Percentiles rank a stretch among this genome's conserved stretches.
phyloP scores from a whole-genome alignment of 2,797 vertebrate species.

The Ctenochaetus hawaiiensis region DNA sequence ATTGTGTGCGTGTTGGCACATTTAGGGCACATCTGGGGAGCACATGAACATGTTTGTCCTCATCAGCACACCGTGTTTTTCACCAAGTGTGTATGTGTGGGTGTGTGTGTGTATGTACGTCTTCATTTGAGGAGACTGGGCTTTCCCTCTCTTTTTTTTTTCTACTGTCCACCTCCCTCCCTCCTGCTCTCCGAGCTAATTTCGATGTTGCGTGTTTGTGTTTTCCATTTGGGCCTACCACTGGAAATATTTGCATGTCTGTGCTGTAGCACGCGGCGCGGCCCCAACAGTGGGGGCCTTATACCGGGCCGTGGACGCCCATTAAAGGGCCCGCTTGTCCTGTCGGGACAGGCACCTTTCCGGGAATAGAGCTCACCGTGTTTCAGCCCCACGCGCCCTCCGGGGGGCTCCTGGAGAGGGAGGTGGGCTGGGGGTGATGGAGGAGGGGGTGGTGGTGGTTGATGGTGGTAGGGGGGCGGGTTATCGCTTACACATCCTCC shows the following conservation, averaged over 20 bases:
- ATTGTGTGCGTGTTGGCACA: constrained; percentile 59
- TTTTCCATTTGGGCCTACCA: constrained; percentile 88
- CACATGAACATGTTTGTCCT: constrained; percentile 79
- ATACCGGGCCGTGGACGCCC: constrained; percentile 80
- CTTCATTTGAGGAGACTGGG: constrained; percentile 74
- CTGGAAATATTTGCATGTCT: constrained; percentile 90
- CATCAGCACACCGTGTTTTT: constrained; percentile 74
- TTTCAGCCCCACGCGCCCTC: constrained; percentile 73
- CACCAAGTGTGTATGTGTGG: constrained; percentile 56
- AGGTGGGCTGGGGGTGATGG: constrained; percentile 48
- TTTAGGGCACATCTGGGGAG: constrained; percentile 77
- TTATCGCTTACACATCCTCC: constrained; percentile 82
- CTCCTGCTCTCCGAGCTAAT: constrained; percentile 80
- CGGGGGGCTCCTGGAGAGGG: constrained; percentile 69
- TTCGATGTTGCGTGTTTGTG: constrained; percentile 88
- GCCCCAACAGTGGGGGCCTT: constrained; percentile 87
- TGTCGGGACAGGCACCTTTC: constrained; percentile 84
- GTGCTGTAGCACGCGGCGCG: constrained; percentile 80
- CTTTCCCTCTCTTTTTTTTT: constrained; percentile 77
- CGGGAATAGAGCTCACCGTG: constrained; percentile 86
- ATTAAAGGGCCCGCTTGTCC: constrained; percentile 86
- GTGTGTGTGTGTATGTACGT: constrained; percentile 45
- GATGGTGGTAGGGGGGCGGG: constrained; percentile 51
- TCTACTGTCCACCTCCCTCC: constrained; percentile 69
- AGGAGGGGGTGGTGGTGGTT: constrained; percentile 27